Percentiles rank a stretch among this genome's conserved stretches.
Evolutionary conservation across 2,888 invertebrate species (phyloP).

Genomic region (Apamea crenata): DNA sequence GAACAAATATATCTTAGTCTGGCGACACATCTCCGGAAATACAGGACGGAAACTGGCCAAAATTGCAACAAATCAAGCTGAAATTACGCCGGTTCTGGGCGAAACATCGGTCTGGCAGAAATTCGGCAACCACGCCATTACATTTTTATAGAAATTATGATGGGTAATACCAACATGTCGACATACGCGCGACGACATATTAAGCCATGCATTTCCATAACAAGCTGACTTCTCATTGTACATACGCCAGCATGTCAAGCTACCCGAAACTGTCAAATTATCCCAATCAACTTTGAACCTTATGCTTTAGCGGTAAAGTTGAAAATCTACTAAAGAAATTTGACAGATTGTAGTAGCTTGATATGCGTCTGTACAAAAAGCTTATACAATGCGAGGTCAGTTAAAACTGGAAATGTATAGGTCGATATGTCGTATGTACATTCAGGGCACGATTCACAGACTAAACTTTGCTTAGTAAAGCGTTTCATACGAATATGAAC

Average conservation of each 20-base stretch:
- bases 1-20: neutral
- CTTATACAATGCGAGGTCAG: no score
- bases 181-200: neutral
- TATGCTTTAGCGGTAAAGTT: no score
- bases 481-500: neutral
- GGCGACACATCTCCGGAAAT: neutral
- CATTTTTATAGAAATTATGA: neutral
- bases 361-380: no score
- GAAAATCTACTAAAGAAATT: no score
- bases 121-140: neutral
- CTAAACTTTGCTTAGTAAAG: neutral
- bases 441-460: neutral
- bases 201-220: no score
- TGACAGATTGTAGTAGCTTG: no score
- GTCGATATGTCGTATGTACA: no score
- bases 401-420: no score
- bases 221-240: no score
- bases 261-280: no score
- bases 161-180: neutral
- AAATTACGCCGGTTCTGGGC: neutral
- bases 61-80: neutral
- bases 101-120: neutral
- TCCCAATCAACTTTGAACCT: no score
- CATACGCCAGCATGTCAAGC: no score
- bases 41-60: neutral